Conservation (phyloP, 2,113 vertebrate species). For the Oncorhynchus kisutch region DNA sequence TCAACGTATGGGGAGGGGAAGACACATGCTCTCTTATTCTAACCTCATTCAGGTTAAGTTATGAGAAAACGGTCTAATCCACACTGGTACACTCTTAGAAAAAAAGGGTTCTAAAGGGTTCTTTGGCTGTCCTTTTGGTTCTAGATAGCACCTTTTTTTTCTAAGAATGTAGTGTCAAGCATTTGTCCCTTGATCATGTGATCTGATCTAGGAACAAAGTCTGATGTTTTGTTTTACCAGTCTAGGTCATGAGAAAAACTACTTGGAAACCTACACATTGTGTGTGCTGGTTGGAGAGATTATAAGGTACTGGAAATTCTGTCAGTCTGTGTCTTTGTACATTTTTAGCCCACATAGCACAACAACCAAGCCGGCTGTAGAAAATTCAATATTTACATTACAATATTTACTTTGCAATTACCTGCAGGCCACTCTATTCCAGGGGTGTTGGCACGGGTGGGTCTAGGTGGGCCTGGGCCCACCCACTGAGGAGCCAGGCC, state of each 20-base stretch:
- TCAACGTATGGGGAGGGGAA: not conserved
- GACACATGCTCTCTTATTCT: slow-evolving; percentile 31
- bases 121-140: no score
- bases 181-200: not conserved
- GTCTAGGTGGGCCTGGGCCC: no score
- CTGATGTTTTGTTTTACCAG: no score
- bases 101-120: no score
- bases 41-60: slow-evolving; percentile 23
- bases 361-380: slow-evolving; percentile 21
- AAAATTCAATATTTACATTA: slow-evolving; percentile 69
- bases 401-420: slow-evolving; percentile 67
- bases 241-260: no score
- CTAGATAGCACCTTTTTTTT: no score
- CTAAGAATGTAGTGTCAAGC: no score
- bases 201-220: not conserved
- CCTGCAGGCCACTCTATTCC: not conserved
- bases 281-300: not conserved
- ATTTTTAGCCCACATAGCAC: slow-evolving; percentile 12
- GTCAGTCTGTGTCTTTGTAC: slow-evolving; percentile 23
- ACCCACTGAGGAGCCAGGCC: no score
- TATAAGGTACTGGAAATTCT: not conserved
- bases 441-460: no score
- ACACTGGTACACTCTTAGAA: not conserved
- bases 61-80: not conserved
- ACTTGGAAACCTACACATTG: not conserved